These are phyloP conservation scores for Solenopsis invicta DNA, from an alignment of 1,140 invertebrate species.

Conservation along the genomic window DNA sequence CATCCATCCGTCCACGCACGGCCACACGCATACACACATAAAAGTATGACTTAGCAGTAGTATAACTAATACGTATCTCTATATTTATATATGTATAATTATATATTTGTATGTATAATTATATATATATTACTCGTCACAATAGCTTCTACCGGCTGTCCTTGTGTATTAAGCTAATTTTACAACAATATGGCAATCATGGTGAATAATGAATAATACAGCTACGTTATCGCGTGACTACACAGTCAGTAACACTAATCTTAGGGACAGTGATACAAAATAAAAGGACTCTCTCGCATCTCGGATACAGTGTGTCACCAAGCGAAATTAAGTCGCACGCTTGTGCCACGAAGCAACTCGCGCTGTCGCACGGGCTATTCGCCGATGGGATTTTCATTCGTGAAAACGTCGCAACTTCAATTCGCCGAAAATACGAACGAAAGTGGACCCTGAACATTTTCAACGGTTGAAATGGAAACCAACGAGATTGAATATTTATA, in stretches of 20 bases:
- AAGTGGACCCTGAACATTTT: not conserved
- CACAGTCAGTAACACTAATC: constrained; percentile 55
- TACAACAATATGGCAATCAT: constrained; percentile 80
- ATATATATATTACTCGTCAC: constrained; percentile 73
- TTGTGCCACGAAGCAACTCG: constrained; percentile 7
- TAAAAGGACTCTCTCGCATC: constrained; percentile 40
- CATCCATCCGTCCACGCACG: constrained; percentile 38
- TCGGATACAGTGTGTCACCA: constrained; percentile 20
- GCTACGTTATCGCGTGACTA: constrained; percentile 58
- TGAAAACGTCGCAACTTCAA: constrained; percentile 27
- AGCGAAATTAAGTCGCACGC: constrained; percentile 46
- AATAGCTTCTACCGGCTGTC: constrained; percentile 77
- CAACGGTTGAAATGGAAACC: not conserved
- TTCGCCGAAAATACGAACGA: not conserved
- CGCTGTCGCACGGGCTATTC: not conserved
- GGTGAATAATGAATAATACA: constrained; percentile 71
- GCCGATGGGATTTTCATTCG: not conserved
- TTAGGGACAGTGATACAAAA: constrained; percentile 60
- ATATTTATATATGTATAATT: constrained; percentile 67
- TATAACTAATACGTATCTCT: constrained; percentile 72
- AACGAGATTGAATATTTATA: not conserved
- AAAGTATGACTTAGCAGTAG: constrained; percentile 81
- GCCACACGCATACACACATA: constrained; percentile 61
- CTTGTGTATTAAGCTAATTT: constrained; percentile 75
- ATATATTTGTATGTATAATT: constrained; percentile 56